Base-by-base conservation (phyloP, 1,140 invertebrate genomes). In the Kradibia gibbosae region DNA sequence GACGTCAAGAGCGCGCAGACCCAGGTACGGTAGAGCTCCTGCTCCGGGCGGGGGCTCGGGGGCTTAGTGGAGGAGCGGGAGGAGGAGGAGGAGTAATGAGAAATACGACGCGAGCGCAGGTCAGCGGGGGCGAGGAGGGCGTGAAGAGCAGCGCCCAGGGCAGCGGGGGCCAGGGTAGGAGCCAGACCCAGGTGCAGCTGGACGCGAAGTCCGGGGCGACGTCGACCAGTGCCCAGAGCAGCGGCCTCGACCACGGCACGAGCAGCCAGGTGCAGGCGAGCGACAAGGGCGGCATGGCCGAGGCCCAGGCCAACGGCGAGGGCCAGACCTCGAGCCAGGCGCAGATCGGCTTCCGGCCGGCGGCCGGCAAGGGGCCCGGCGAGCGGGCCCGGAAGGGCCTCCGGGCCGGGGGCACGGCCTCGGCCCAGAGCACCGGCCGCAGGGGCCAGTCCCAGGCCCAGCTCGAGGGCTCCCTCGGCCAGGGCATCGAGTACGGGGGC, bases 321-420 rank as follows among this genome's bases (percentile, higher is more conserved):
- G 96, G 96, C 4, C 95, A 94, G 84, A 96, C 96, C 0, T 96
- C 95, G 2, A 96, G 95, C 48, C 96, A 97, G 91, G 96, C 96
- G 22, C 96, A 96, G 91, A 96, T 97, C 60, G 96, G 95, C 7
- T 97, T 97, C 86, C 94, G 94, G 71, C 95, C 96, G 0, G 25
- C 88, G 10, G 90, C 89, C 42, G 93, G 94, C 95, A 95, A 83
- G 92, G 92, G 82, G 95, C 95, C 3, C 95, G 95, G 20, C 96
- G 95, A 13, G 93, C 93, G 77, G 94, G 96, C 0, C 95, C 94
- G 25, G 88, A 11, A 90, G 89, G 42, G 93, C 94, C 95, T 95
- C 84, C 92, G 92, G 82, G 95, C 95, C 3, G 95, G 95, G 20
- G 96, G 95, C 13, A 93, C 93, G 77, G 94, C 96, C 0, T 95